phyloP scores from a whole-genome alignment of 2,797 vertebrate genomes.

The Sebastes matsubarae region DNA sequence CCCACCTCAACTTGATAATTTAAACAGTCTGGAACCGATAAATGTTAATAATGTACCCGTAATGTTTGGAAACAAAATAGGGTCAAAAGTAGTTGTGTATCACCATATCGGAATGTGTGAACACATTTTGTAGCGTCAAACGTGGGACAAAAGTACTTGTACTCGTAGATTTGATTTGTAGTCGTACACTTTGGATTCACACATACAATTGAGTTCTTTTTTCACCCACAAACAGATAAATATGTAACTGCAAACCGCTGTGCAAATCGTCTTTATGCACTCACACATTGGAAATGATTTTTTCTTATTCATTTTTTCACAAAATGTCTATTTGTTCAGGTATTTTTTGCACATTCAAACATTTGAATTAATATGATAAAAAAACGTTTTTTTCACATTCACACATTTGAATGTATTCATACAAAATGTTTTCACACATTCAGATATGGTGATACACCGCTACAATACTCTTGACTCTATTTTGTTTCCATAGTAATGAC shows the following conservation, averaged over 20 bases:
- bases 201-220: neutral
- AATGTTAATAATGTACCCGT: neutral
- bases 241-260: neutral
- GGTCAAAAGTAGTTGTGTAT: neutral
- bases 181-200: neutral
- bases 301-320: neutral
- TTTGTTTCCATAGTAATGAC: neutral
- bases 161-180: neutral
- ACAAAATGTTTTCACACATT: neutral
- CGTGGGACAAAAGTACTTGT: neutral
- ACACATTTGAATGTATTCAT: neutral
- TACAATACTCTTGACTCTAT: neutral
- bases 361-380: neutral
- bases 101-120: neutral
- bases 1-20: neutral
- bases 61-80: neutral
- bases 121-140: neutral
- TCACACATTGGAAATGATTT: neutral
- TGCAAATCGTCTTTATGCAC: neutral
- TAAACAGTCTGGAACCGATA: neutral
- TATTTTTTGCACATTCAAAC: neutral
- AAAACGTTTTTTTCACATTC: neutral
- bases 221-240: neutral
- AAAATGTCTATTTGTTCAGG: neutral
- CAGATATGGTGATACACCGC: neutral